A percentile compares a stretch with the other conserved stretches of the same genome.
Evolutionary conservation across 2,113 vertebrate species (phyloP).

Genomic region (Chaetodon trifascialis): DNA sequence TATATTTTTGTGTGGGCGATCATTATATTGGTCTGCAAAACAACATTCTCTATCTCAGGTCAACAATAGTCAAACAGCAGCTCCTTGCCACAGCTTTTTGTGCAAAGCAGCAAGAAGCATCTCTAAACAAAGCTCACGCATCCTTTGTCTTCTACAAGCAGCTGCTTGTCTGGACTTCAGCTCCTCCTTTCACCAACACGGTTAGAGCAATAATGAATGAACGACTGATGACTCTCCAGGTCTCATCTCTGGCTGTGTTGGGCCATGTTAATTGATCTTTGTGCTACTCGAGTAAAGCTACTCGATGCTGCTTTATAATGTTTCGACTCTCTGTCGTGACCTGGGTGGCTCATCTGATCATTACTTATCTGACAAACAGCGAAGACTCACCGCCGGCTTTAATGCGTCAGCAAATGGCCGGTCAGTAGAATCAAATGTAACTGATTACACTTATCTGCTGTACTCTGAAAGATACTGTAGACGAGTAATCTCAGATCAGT

Average conservation of each 20-base stretch:
- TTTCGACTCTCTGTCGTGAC: background rate
- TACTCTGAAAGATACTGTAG: background rate
- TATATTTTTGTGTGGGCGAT: background rate
- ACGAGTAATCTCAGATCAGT: background rate
- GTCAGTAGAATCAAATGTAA: constrained; percentile 3
- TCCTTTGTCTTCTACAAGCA: constrained; percentile 29
- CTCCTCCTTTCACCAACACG: constrained; percentile 33
- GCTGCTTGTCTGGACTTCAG: constrained; percentile 37
- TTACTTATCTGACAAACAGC: background rate
- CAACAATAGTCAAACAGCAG: background rate
- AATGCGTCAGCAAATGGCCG: constrained; percentile 29
- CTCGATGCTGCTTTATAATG: background rate
- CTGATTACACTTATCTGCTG: constrained; percentile 5
- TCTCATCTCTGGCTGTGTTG: constrained; percentile 28
- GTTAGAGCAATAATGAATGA: constrained; percentile 7
- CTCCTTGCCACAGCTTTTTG: constrained; percentile 12
- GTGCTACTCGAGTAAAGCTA: constrained; percentile 8
- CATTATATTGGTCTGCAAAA: background rate
- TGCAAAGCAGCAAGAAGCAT: constrained; percentile 41
- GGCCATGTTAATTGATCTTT: constrained; percentile 44
- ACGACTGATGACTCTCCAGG: constrained; percentile 3
- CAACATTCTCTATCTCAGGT: background rate
- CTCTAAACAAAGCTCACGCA: constrained; percentile 24
- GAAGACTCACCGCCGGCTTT: background rate
- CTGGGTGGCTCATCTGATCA: constrained; percentile 28